phyloP scores from a whole-genome alignment of 2,797 vertebrate species.

The Myiotriccus ornatus region DNA sequence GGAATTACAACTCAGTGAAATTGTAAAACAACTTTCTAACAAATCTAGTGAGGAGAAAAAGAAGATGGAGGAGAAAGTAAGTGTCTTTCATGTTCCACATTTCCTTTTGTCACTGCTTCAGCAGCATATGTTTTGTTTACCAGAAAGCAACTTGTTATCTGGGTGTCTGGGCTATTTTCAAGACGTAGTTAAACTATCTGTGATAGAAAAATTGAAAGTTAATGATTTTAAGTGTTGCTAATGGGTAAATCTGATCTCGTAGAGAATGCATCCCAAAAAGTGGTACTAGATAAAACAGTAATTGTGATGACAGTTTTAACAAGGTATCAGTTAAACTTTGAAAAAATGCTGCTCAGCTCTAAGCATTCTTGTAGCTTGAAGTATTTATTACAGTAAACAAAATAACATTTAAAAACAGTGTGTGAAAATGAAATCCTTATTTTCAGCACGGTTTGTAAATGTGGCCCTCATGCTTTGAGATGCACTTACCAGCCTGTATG shows the following conservation, averaged over 20 bases:
- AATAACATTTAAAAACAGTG: neutral
- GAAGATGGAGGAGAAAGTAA: conserved; percentile 94
- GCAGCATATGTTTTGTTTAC: neutral
- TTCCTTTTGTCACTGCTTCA: neutral
- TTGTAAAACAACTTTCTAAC: conserved; percentile 85
- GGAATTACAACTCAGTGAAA: conserved; percentile 84
- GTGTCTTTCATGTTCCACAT: neutral
- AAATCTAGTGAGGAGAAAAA: conserved; percentile 89
- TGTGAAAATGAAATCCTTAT: neutral
- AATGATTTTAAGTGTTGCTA: neutral
- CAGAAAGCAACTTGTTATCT: neutral
- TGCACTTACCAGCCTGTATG: neutral
- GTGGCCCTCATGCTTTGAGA: neutral
- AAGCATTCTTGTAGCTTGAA: neutral
- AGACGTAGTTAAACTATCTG: neutral
- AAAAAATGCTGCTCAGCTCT: neutral
- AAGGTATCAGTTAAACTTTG: neutral
- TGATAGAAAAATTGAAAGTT: neutral
- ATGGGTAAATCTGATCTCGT: neutral
- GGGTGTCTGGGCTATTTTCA: neutral
- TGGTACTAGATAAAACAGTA: neutral
- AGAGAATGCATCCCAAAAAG: neutral
- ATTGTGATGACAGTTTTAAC: neutral
- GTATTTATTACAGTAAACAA: neutral
- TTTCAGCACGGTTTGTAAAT: neutral